These are phyloP conservation scores for Galbula dea DNA, from an alignment of 2,113 vertebrate species.

Conservation along the genomic window DNA sequence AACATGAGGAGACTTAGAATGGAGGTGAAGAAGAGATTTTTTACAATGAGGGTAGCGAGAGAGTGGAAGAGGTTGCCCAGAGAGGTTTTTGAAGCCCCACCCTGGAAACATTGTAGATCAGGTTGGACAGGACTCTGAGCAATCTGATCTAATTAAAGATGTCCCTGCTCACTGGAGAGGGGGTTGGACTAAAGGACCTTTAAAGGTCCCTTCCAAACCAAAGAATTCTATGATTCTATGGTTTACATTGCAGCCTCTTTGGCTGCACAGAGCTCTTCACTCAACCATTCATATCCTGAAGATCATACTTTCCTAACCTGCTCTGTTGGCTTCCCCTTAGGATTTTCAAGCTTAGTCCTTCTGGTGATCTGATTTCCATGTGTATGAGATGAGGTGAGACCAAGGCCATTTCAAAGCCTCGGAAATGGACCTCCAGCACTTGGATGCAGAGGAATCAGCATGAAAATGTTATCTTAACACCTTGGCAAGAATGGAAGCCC, in stretches of 20 bases:
- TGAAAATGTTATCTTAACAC: slow-evolving; percentile 71
- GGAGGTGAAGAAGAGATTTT: too few species aligned
- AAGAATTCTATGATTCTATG: background rate
- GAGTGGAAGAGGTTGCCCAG: background rate
- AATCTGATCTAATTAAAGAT: background rate
- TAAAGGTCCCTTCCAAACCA: background rate
- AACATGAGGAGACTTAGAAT: background rate
- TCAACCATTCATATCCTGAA: background rate
- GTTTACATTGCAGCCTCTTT: background rate
- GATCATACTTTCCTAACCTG: background rate
- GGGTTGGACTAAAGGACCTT: background rate
- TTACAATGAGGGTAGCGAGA: background rate
- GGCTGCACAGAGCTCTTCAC: background rate
- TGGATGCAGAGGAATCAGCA: slow-evolving; percentile 56
- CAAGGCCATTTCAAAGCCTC: slow-evolving; percentile 68
- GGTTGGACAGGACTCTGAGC: background rate
- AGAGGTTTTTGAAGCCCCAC: background rate
- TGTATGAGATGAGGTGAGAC: slow-evolving; percentile 55
- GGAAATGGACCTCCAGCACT: slow-evolving; percentile 38
- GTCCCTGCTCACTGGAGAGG: background rate
- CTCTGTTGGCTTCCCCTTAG: background rate
- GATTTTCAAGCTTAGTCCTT: background rate
- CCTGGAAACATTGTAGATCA: background rate
- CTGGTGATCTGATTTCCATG: slow-evolving; percentile 62
- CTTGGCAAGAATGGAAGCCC: slow-evolving; percentile 48